Conservation (phyloP, 2,797 vertebrate genomes). For the Notamacropus eugenii region DNA sequence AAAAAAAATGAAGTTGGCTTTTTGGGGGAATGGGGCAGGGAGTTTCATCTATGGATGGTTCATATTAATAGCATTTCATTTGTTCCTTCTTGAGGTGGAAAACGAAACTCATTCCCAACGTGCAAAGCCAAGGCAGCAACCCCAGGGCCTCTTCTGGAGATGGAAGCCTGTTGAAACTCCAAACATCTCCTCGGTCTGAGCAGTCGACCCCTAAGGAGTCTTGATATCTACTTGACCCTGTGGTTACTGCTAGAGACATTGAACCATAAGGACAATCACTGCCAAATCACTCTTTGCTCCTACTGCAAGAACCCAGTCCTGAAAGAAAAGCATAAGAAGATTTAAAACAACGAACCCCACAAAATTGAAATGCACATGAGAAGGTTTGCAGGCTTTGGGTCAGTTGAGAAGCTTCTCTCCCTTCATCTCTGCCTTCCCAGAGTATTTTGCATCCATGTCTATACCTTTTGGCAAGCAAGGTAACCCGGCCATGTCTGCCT, state of each 20-base stretch:
- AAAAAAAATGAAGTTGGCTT: not conserved
- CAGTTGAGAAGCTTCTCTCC: conserved; percentile 78
- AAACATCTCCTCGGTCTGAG: conserved; percentile 87
- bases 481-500: conserved; percentile 65
- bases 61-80: conserved; percentile 48
- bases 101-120: conserved; percentile 94
- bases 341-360: not conserved
- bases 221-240: conserved; percentile 83
- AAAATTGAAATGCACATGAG: conserved; percentile 73
- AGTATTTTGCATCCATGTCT: conserved; percentile 67
- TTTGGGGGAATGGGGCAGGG: not conserved
- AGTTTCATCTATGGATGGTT: not conserved
- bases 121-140: conserved; percentile 97
- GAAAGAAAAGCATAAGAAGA: conserved; percentile 49
- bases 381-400: conserved; percentile 68
- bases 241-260: conserved; percentile 92
- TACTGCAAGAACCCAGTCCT: conserved; percentile 77
- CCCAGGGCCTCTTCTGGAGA: conserved; percentile 96
- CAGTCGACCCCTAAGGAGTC: conserved; percentile 87
- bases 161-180: conserved; percentile 97
- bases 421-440: conserved; percentile 74
- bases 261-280: conserved; percentile 97
- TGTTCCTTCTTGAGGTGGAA: conserved; percentile 90
- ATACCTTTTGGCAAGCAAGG: conserved; percentile 73
- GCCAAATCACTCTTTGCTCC: conserved; percentile 80